phyloP scores from a whole-genome alignment of 2,888 invertebrate species.

The Ennomos erosarius region DNA sequence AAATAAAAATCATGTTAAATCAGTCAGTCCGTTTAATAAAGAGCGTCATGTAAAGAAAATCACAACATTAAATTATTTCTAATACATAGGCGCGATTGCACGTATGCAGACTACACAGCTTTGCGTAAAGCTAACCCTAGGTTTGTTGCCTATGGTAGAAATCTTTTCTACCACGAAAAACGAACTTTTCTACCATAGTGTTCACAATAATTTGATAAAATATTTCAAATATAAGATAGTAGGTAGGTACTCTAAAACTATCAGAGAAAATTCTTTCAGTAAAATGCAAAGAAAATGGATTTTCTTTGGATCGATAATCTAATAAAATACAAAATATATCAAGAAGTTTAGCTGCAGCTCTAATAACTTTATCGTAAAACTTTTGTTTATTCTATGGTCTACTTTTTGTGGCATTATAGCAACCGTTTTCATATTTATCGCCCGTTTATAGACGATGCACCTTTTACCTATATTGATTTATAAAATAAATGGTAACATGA shows the following conservation, averaged over 20 bases:
- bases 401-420: background rate
- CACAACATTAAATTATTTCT: conserved; percentile 48
- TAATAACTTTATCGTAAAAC: too few species aligned
- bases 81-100: conserved; percentile 32
- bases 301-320: background rate
- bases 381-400: too few species aligned
- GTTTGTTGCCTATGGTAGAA: background rate
- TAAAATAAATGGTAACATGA: background rate
- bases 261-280: too few species aligned
- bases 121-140: conserved; percentile 3
- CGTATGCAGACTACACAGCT: conserved; percentile 34
- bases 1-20: conserved; percentile 48
- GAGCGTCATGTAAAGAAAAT: conserved; percentile 79
- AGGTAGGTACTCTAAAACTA: too few species aligned
- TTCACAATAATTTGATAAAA: too few species aligned
- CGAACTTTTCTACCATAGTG: too few species aligned
- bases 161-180: too few species aligned
- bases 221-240: too few species aligned
- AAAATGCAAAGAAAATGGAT: conserved; percentile 1
- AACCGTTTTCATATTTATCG: conserved; percentile 2
- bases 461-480: conserved; percentile 12
- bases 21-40: conserved; percentile 80
- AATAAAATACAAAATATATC: background rate
- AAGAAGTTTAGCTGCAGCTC: conserved; percentile 3
- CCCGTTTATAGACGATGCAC: conserved; percentile 4